Evolutionary conservation across 2,888 invertebrate genomes (phyloP), one percentile per base, ranked within the genome.

Genomic region (Xanthorhoe designata): DNA sequence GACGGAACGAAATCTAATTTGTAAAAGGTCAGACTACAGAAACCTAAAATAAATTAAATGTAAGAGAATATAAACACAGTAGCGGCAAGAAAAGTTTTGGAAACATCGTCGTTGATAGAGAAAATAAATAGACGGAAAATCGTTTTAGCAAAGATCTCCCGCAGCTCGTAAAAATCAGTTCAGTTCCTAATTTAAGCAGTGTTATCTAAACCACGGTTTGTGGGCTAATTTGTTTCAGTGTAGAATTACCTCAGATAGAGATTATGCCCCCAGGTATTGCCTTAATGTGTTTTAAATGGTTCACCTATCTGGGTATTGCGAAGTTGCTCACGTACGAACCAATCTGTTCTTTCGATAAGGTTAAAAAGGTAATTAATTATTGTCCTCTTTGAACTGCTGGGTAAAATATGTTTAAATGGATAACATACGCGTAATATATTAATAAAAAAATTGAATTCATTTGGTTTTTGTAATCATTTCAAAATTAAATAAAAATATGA

Each of bases 91-190:
- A 58, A 52, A 35, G 47, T 58, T 57, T 35, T 17, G 35, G n/a
- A 63, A 35, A n/a, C 8, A 32, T 32, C 10, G 49, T 24, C 24
- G 61, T 55, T 61, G 62, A 55, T 70, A 58, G 58, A 59, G 19
- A 56, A 66, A 72, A 68, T 62, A 68, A 59, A 69, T 63, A 59
- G 47, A 64, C 68, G 63, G 54, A 64, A 68, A 56, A 61, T 55
- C 74, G 76, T 73, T 76, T 69, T 83, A 88, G 87, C 83, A 84
- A 84, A 87, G 75, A 72, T 73, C 73, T 76, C 78, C 79, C 78
- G 78, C 71, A 75, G 74, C 80, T 75, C 74, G 78, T 84, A 83
- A 86, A 87, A 88, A 86, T 85, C 82, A 80, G 80, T 82, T 82
- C 80, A 73, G 6, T 54, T 78, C 77, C 78, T 73, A 79, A 84